A percentile compares a stretch with the other conserved stretches of the same genome.
These are phyloP conservation scores for Lagopus muta DNA, from an alignment of 2,113 vertebrate species.

Conservation along the genomic window DNA sequence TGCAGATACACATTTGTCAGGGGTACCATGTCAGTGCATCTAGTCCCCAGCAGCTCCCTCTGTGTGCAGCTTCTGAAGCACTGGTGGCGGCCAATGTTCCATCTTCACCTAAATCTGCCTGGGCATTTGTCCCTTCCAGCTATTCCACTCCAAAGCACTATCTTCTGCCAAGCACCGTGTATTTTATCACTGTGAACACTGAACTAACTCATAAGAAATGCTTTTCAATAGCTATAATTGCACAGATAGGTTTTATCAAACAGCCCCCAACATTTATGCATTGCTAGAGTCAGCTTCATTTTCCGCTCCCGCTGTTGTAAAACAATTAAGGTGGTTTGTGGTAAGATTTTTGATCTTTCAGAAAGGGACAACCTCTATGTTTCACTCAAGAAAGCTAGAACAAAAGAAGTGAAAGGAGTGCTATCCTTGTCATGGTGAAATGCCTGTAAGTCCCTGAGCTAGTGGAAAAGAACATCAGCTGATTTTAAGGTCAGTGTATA, in stretches of 20 bases:
- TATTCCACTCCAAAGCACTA: neutral
- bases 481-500: neutral
- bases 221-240: neutral
- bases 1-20: neutral
- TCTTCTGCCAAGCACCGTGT: neutral
- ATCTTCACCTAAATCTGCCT: neutral
- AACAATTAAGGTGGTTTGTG: neutral
- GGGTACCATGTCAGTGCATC: neutral
- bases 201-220: neutral
- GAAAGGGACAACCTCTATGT: neutral
- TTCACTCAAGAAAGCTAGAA: neutral
- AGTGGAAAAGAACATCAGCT: neutral
- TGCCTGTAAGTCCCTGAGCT: neutral
- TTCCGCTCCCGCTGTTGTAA: neutral
- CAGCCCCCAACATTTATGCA: neutral
- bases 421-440: neutral
- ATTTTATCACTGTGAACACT: neutral
- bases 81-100: rapidly evolving
- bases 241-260: neutral
- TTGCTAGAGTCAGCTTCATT: neutral
- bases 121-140: neutral
- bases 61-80: neutral
- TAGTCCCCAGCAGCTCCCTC: neutral
- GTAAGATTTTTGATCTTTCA: neutral
- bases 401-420: neutral